Conservation (phyloP, 2,888 invertebrate species). For the Aquatica leii region DNA sequence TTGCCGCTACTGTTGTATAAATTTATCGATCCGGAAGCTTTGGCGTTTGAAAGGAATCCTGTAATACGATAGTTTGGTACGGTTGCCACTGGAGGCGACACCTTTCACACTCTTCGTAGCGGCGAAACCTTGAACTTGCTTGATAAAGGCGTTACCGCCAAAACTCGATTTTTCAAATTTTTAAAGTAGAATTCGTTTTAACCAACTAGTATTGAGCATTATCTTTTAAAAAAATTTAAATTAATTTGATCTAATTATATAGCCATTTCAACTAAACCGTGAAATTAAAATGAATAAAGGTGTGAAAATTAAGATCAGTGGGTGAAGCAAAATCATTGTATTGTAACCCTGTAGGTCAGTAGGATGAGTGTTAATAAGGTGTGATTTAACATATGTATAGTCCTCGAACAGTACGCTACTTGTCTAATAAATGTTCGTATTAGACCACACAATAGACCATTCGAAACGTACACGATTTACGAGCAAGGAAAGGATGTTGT, state of each 20-base stretch:
- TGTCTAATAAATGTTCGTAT: constrained; percentile 50
- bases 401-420: constrained; percentile 41
- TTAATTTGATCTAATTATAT: no score
- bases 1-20: constrained; percentile 11
- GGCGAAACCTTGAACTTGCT: constrained; percentile 40
- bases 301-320: no score
- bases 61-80: constrained; percentile 35
- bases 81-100: constrained; percentile 43
- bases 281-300: no score
- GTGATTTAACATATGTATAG: constrained; percentile 28
- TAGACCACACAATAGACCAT: constrained; percentile 53
- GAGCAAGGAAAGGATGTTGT: constrained; percentile 49
- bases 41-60: constrained; percentile 15
- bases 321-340: no score
- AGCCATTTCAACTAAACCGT: no score
- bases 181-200: not conserved
- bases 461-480: constrained; percentile 53
- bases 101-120: constrained; percentile 34
- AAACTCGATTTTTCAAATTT: constrained; percentile 4
- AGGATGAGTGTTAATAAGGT: constrained; percentile 26
- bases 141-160: not conserved
- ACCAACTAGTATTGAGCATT: not conserved
- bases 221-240: no score
- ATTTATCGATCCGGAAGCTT: constrained; percentile 25
- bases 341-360: constrained; percentile 31